Conservation (phyloP, 2,888 invertebrate species). For the Syritta pipiens region DNA sequence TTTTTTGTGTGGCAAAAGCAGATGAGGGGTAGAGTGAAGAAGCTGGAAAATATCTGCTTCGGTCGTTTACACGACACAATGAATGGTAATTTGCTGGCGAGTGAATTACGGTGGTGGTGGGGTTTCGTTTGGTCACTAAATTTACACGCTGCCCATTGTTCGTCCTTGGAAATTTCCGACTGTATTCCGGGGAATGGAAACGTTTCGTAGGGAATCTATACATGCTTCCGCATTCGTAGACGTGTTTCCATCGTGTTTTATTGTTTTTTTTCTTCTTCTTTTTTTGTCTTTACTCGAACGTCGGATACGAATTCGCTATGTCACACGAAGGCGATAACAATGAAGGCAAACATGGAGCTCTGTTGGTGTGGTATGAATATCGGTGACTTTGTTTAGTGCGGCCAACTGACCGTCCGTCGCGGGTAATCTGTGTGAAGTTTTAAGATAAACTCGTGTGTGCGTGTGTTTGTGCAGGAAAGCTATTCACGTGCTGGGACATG, state of each 20-base stretch:
- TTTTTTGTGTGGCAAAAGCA: neutral
- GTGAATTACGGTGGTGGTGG: slow-evolving; percentile 40
- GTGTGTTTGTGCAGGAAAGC: too few species aligned
- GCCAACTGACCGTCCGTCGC: too few species aligned
- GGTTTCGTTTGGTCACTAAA: slow-evolving; percentile 28
- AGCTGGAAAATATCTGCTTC: slow-evolving; percentile 39
- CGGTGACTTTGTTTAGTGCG: too few species aligned
- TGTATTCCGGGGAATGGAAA: neutral
- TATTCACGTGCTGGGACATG: neutral
- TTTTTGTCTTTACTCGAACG: too few species aligned
- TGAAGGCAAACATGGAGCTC: slow-evolving; percentile 14
- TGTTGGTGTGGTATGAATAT: too few species aligned
- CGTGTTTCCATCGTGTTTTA: slow-evolving; percentile 5
- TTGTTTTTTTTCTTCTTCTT: too few species aligned
- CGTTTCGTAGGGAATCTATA: neutral
- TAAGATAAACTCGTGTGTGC: too few species aligned
- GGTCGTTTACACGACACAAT: slow-evolving; percentile 58
- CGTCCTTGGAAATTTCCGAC: neutral
- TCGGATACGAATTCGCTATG: slow-evolving; percentile 1
- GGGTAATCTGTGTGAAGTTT: too few species aligned
- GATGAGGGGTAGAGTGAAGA: too few species aligned
- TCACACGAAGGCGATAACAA: slow-evolving; percentile 19
- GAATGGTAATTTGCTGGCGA: slow-evolving; percentile 59
- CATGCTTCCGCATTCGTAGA: neutral
- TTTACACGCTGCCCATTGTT: slow-evolving; percentile 16